Evolutionary conservation across 2,888 invertebrate species (phyloP), one percentile per base, ranked within the genome.

Genomic region (Ochropleura plecta): DNA sequence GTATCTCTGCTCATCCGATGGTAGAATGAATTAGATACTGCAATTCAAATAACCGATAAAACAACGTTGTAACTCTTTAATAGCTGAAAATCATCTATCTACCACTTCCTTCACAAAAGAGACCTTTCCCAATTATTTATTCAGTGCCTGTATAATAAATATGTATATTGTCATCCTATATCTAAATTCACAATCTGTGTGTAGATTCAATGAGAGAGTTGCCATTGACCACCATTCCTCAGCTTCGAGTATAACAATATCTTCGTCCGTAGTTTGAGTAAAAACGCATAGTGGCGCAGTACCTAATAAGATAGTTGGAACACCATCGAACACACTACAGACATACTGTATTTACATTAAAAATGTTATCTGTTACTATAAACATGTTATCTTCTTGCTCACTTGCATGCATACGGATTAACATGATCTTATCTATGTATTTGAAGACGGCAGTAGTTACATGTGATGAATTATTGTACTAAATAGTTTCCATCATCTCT

Each of bases 361-460:
- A 48, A 9, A 59, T 53, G 30, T 72, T 74, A 81, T 78, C 81
- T 64, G 46, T 44, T 73, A 59, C 40, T 46, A 79, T 42, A 73
- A 18, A 72, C 6, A 12, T n/a, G 55, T 73, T 73, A 77, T 73
- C 77, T 72, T 20, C 44, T 18, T 42, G 48, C 49, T 49, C 9
- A 42, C 12, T 57, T 57, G 73, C 20, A 42, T 77, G 55, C 53
- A n/a, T 72, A 40, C 9, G 63, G 62, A 72, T 79, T 79, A 72
- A 44, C 20, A 16, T 7, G 51, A 42, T 53, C 10, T 55, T 62
- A 79, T 70, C 80, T 62, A 62, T 0, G 12, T 44, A 20, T 55
- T 79, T 63, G n/a, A 48, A 55, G n/a, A 62, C 6, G 48, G 30
- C 20, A 14, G 46, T 40, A 20, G 2, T 8, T 48, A 51, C 6